Evolutionary conservation across 92 coral and sea anemone species (phyloP).

Genomic region (Epizoanthus fatuus): DNA sequence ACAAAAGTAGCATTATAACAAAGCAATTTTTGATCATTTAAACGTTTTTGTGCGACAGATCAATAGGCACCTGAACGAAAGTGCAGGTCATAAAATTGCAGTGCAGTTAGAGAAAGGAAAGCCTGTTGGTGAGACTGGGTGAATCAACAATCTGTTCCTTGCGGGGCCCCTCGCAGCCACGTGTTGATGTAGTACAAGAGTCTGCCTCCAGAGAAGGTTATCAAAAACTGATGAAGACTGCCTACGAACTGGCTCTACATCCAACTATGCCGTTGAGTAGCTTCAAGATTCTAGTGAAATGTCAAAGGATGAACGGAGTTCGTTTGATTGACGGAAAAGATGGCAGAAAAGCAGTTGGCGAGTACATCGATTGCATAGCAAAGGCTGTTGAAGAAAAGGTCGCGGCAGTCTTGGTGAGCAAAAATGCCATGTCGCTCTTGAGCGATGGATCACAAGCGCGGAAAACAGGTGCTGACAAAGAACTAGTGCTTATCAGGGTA

Average conservation of each 20-base stretch:
- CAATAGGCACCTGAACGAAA: conserved; percentile 11
- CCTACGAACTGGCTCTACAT: conserved; percentile 37
- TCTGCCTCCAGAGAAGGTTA: conserved; percentile 32
- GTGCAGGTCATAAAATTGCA: neutral
- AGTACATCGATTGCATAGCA: conserved; percentile 29
- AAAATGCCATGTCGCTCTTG: conserved; percentile 35
- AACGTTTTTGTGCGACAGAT: conserved; percentile 5
- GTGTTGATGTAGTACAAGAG: conserved; percentile 20
- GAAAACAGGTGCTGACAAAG: conserved; percentile 30
- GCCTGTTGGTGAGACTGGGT: neutral
- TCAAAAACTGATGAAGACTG: conserved; percentile 29
- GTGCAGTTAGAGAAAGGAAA: neutral
- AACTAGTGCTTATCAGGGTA: conserved; percentile 5
- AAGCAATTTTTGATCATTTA: too few relatives aligned
- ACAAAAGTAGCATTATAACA: too few relatives aligned
- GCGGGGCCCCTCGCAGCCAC: conserved; percentile 13
- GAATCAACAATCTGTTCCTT: neutral
- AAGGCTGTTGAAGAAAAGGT: conserved; percentile 23
- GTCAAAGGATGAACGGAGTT: conserved; percentile 33
- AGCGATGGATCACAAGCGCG: conserved; percentile 31
- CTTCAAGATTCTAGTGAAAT: conserved; percentile 23
- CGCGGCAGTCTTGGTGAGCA: conserved; percentile 11
- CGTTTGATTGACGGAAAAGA: conserved; percentile 30
- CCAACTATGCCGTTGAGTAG: conserved; percentile 3
- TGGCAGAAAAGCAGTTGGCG: neutral